A percentile compares a stretch with the other conserved stretches of the same genome.
phyloP scores from a whole-genome alignment of 2,797 vertebrate species.

The Rhinichthys osculus region DNA sequence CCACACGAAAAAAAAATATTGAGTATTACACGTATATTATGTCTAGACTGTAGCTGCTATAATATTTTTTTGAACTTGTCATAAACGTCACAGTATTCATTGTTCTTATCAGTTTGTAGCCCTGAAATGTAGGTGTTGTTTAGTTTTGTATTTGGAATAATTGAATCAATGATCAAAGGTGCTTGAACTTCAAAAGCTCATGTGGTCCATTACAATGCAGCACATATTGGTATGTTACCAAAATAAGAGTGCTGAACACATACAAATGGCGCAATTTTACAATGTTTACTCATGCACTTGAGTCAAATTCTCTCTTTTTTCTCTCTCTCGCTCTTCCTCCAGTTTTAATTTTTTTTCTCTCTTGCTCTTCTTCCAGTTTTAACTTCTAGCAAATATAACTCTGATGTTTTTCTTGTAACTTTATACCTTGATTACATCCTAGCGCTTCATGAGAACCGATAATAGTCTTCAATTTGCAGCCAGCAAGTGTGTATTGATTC shows the following conservation, averaged over 20 bases:
- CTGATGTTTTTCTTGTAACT: slow-evolving; percentile 20
- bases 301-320: neutral
- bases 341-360: neutral
- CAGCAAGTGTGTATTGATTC: slow-evolving; percentile 62
- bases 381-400: slow-evolving; percentile 1
- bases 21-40: neutral
- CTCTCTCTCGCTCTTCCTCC: neutral
- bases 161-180: neutral
- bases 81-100: neutral
- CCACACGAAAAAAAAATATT: neutral
- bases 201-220: neutral
- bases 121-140: neutral
- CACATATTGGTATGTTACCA: neutral
- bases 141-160: neutral
- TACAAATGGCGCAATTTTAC: neutral
- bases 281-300: neutral
- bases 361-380: neutral
- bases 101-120: neutral
- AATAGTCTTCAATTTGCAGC: slow-evolving; percentile 62
- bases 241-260: slow-evolving; percentile 5
- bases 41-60: neutral
- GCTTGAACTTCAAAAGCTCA: neutral
- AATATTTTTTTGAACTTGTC: neutral
- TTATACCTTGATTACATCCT: slow-evolving; percentile 29
- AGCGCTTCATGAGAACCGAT: slow-evolving; percentile 55